Conservation (phyloP, 2,888 invertebrate genomes). For the Caenorhabditis sp. region DNA sequence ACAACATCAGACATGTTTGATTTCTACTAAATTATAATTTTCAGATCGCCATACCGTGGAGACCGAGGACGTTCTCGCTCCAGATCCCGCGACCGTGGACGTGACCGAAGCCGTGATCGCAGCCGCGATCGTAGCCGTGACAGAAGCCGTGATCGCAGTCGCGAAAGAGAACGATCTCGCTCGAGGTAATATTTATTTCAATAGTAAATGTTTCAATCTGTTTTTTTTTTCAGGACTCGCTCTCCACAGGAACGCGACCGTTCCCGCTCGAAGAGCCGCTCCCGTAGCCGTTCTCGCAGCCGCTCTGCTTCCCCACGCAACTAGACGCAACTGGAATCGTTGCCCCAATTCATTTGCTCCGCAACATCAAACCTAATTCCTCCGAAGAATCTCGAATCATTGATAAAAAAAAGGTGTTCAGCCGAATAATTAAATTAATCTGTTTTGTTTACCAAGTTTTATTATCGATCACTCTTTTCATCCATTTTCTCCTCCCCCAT, state of each 20-base stretch:
- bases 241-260: constrained; percentile 60
- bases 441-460: constrained; percentile 54
- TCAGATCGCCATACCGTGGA: constrained; percentile 65
- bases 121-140: constrained; percentile 61
- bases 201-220: too few relatives aligned
- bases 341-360: constrained; percentile 8
- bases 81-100: constrained; percentile 65
- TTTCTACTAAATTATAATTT: constrained; percentile 6
- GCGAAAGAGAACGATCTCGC: constrained; percentile 63
- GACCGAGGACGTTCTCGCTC: constrained; percentile 64
- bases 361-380: constrained; percentile 51
- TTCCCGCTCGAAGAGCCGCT: constrained; percentile 68
- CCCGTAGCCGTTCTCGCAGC: constrained; percentile 65
- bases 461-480: constrained; percentile 9
- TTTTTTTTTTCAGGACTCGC: constrained; percentile 60
- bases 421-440: constrained; percentile 34
- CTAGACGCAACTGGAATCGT: constrained; percentile 28
- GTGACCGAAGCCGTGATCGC: constrained; percentile 64
- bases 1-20: not conserved
- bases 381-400: constrained; percentile 52
- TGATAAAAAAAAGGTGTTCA: constrained; percentile 44
- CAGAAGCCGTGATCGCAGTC: constrained; percentile 56
- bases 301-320: constrained; percentile 65
- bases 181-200: constrained; percentile 58
- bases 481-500: not conserved